Evolutionary conservation across 2,797 vertebrate species (phyloP), one percentile per base, ranked within the genome.

Genomic region (Myotis pilosus): DNA sequence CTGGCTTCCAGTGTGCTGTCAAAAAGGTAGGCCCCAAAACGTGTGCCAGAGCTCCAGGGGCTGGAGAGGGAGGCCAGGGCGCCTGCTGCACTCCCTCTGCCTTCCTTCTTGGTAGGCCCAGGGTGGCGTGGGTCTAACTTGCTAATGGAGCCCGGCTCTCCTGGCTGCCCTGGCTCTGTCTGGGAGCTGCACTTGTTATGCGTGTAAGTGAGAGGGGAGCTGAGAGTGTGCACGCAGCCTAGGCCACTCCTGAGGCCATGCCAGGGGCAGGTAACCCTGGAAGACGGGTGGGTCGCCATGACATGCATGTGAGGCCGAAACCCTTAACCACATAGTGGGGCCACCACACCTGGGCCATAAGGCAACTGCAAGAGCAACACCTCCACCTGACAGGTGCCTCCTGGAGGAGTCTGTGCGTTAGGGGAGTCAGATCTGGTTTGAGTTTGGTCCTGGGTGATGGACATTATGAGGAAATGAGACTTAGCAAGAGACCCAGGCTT

Each of bases 1-100:
- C 99, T 0, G 99, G 99, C 95, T 99, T 99, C 96, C 98, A 94
- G 96, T 99, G 99, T 84, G 99, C 99, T 53, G 99, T 99, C 93
- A 99, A 99, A 97, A 99, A 99, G 99, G 99, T 99, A 98, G 71
- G 94, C 60, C 20, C 60, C 20, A 2, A 13, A 20, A 17, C 12
- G 47, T 13, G 36, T 19, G 19, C 47, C 23, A 1, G 8, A 72
- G 33, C 17, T 1, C 0, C 12, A 8, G 55, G 55, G 28, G 10
- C 71, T 23, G 44, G 41, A n/a, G 82, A 36, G 62, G 55, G 69
- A 62, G 62, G 53, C 25, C 44, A 20, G 19, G 66, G 44, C 23
- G 25, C 62, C 76, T 25, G 22, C 3, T 10, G 28, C 12, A 0
- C 57, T 66, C 33, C 41, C 19, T 47, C 64, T n/a, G 47, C 89